A percentile compares a stretch with the other conserved stretches of the same genome.
phyloP scores from a whole-genome alignment of 2,113 vertebrate species.

The Limnothrissa miodon region DNA sequence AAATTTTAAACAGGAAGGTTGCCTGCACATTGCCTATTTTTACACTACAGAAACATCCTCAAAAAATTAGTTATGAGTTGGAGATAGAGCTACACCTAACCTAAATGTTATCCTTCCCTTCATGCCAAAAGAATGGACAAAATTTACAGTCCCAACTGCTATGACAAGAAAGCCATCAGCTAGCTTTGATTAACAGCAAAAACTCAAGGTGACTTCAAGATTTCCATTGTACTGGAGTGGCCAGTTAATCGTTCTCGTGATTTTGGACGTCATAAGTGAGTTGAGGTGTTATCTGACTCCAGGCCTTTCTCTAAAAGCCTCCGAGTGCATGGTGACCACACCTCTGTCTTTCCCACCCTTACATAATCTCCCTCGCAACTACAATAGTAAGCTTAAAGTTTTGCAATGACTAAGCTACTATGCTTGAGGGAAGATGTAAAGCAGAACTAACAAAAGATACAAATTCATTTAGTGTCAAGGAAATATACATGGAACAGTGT shows the following conservation, averaged over 20 bases:
- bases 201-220: conserved; percentile 10
- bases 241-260: not conserved
- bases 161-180: not conserved
- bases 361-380: not conserved
- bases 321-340: not conserved
- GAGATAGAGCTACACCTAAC: not conserved
- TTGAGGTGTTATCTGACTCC: not conserved
- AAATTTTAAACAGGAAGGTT: not conserved
- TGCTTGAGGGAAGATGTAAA: not conserved
- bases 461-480: not conserved
- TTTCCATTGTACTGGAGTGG: not conserved
- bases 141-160: not conserved
- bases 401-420: conserved; percentile 3
- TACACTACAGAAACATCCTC: not conserved
- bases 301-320: not conserved
- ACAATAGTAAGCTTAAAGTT: not conserved
- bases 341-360: not conserved
- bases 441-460: not conserved
- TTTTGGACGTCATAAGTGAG: not conserved
- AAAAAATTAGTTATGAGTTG: not conserved
- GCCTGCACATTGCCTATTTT: not conserved
- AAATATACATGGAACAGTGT: not conserved
- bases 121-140: not conserved
- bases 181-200: not conserved
- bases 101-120: not conserved